A percentile compares a stretch with the other conserved stretches of the same genome.
Conservation (phyloP, 23 tunicate species). For the Pegea sp. region DNA sequence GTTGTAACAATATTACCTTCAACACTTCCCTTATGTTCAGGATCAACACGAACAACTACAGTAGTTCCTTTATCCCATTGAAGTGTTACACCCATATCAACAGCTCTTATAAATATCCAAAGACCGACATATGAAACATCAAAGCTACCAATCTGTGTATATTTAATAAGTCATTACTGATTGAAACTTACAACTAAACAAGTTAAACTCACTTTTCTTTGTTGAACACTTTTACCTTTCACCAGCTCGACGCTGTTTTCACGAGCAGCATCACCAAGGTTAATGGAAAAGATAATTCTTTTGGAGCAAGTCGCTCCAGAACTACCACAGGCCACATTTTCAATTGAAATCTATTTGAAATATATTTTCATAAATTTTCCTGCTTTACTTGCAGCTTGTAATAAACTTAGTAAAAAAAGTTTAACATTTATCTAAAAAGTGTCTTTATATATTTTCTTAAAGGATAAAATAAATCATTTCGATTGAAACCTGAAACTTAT, state of each 20-base stretch:
- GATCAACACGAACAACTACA: slow-evolving; percentile 51
- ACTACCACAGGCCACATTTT: slow-evolving; percentile 86
- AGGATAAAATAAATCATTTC: background rate
- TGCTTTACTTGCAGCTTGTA: too few relatives aligned
- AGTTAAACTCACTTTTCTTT: slow-evolving; percentile 31
- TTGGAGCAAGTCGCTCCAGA: slow-evolving; percentile 80
- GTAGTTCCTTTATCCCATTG: slow-evolving; percentile 93
- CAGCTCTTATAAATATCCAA: slow-evolving; percentile 84
- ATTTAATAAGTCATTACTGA: background rate
- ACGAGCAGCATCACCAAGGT: slow-evolving; percentile 38
- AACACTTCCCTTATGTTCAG: slow-evolving; percentile 45
- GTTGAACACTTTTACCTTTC: slow-evolving; percentile 80
- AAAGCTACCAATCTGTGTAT: slow-evolving; percentile 70
- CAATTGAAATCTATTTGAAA: slow-evolving; percentile 70
- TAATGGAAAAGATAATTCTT: slow-evolving; percentile 58
- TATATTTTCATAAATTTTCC: too few relatives aligned
- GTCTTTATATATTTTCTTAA: background rate
- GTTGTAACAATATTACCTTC: slow-evolving; percentile 32
- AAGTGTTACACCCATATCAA: slow-evolving; percentile 71
- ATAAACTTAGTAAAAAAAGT: too few relatives aligned
- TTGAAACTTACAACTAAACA: too few relatives aligned
- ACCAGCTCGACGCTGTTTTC: slow-evolving; percentile 75
- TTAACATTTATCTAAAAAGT: too few relatives aligned
- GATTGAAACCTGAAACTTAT: slow-evolving; percentile 48
- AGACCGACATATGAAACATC: slow-evolving; percentile 83